Evolutionary conservation across 2,888 invertebrate genomes (phyloP), one percentile per base, ranked within the genome.

Genomic region (Amaurobius ferox): DNA sequence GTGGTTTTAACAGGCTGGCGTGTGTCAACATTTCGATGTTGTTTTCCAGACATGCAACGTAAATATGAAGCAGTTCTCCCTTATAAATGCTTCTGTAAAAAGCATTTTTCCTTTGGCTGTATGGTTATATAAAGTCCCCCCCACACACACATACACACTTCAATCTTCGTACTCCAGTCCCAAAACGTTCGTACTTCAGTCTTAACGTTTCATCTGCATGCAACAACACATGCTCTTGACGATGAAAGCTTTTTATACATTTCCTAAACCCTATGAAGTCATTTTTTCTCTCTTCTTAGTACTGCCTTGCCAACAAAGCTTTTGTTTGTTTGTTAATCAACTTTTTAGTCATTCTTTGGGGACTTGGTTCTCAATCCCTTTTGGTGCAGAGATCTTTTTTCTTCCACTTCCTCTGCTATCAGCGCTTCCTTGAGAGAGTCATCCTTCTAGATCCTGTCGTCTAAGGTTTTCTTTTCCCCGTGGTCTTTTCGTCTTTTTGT

Each of bases 401-500:
- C 16, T 44, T n/a, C 16, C 19, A 23, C 23, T 55, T 55, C 55
- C 55, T 55, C 23, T 55, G 19, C 55, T 55, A 55, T 55, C 55
- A 55, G 23, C 55, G 55, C 55, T 55, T 55, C 55, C 55, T 55
- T 55, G 19, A 28, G 68, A 68, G 66, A 35, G 40, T 40, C 39
- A 40, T 40, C 68, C 39, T 68, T 40, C 68, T 68, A 68, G 68
- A 68, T 68, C 68, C 35, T 23, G 40, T 40, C 68, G 39, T 68
- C 66, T 68, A 35, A 32, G 26, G 32, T 66, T 66, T 66, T 32
- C 68, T 68, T 68, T 68, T 40, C 68, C 68, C 68, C 23, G 5
- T 35, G 35, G 68, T 68, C 68, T 23, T 16, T 67, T n/a, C n/a
- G n/a, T 67, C 35, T 67, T 35, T 67, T 67, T 44, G 9, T 44